Base-by-base conservation (phyloP, 2,888 invertebrate genomes). In the Drosophila paucipuncta region DNA sequence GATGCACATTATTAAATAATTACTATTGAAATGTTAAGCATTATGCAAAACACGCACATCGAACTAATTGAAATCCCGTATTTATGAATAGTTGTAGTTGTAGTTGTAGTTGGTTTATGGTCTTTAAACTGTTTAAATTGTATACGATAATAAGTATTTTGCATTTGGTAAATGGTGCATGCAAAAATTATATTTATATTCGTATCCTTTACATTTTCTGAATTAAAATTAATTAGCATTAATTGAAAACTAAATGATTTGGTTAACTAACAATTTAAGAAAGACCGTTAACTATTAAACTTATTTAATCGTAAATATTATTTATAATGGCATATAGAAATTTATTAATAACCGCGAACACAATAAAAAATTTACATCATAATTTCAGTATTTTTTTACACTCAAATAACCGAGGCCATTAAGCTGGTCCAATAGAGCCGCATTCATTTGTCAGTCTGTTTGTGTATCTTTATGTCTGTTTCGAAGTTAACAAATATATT, bases 1-100 rank as follows among this genome's bases (percentile, higher is more conserved):
- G 57, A 54, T 73, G 62, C 62, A 75, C 62, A 55, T n/a, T 30
- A 54, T 59, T 60, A 35, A 57, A 69, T n/a, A n/a, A 57, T 18
- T 41, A 35, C 33, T 35, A 50, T 39, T 61, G 50, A 68, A 75
- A 39, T 62, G 64, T 66, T 55, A 76, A 80, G 88, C 90, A 83
- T 76, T 81, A 80, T 90, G 86, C 86, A 86, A 89, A 89, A 86
- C 87, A 89, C 84, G 78, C 91, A 89, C 84, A 78, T 78, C 57
- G 55, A 81, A 85, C 75, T 72, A 80, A 76, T 73, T 64, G 58
- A 43, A 58, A 55, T 59, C 16, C 37, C 16, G 54, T 68, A 80
- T 60, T 49, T 49, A 47, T 55, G 47, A 50, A 39, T 65, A 61
- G 54, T 58, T 68, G 37, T 65, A 60, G 57, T 58, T 68, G 37